Conservation (phyloP, 2,797 vertebrate species). For the Scolopax rusticola region DNA sequence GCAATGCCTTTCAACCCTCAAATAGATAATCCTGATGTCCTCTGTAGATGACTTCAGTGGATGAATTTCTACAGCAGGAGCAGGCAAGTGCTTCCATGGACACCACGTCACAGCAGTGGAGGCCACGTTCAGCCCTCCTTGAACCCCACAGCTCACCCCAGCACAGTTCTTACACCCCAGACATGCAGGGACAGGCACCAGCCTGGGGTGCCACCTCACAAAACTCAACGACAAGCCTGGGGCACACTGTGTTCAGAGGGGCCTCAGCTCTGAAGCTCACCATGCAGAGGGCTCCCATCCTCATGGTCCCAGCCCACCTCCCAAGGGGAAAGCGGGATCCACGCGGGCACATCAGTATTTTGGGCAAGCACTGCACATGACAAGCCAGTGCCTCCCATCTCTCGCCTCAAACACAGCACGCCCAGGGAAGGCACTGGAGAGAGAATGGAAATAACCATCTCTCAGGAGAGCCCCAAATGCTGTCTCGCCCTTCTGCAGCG, state of each 20-base stretch:
- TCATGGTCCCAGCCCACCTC: not conserved
- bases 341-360: accelerated
- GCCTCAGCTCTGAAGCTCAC: accelerated
- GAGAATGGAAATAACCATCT: not conserved
- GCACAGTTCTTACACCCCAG: not conserved
- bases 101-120: accelerated
- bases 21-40: not conserved
- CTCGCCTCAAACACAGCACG: not conserved
- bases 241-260: accelerated
- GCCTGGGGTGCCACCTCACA: not conserved
- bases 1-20: too few relatives aligned
- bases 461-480: not conserved
- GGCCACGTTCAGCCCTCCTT: accelerated
- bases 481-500: not conserved
- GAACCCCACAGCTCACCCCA: not conserved
- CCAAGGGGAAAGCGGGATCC: not conserved
- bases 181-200: not conserved
- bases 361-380: accelerated
- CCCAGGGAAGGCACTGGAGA: accelerated
- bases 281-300: accelerated
- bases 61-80: not conserved
- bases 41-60: accelerated
- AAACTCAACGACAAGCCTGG: not conserved
- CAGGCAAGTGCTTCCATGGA: not conserved
- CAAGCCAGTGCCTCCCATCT: not conserved